Percentiles rank a stretch among this genome's conserved stretches.
Evolutionary conservation across 2,797 vertebrate species (phyloP).

Genomic region (Sphenodon punctatus): DNA sequence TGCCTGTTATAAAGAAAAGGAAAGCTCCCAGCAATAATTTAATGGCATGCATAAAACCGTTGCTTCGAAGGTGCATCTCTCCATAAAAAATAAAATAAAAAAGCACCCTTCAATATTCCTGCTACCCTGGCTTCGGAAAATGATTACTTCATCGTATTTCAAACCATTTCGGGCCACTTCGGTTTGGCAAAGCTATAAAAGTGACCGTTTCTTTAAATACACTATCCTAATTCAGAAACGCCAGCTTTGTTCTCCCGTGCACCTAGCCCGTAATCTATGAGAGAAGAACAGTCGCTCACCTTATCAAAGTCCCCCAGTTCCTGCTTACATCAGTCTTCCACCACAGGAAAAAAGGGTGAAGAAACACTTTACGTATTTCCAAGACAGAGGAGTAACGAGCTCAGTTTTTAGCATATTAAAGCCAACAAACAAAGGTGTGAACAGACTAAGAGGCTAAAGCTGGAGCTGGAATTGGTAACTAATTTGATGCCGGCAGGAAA

Average conservation of each 20-base stretch:
- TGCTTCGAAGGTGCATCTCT: conserved; percentile 27
- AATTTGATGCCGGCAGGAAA: too few relatives aligned
- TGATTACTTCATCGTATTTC: not conserved
- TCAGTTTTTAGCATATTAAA: too few relatives aligned
- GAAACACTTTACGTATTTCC: too few relatives aligned
- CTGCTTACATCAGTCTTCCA: too few relatives aligned
- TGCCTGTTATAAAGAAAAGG: conserved; percentile 37
- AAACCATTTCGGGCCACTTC: not conserved
- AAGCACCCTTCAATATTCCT: not conserved
- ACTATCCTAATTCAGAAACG: not conserved
- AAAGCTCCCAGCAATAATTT: conserved; percentile 39
- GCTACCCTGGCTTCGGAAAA: not conserved
- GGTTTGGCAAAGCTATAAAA: not conserved
- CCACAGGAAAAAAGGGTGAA: too few relatives aligned
- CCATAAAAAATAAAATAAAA: not conserved
- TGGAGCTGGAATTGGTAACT: too few relatives aligned
- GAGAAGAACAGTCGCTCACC: too few relatives aligned
- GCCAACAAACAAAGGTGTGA: too few relatives aligned
- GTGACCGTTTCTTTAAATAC: not conserved
- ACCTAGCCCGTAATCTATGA: too few relatives aligned
- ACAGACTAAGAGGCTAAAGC: too few relatives aligned
- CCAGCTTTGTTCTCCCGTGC: not conserved
- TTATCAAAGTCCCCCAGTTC: too few relatives aligned
- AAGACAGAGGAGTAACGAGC: too few relatives aligned
- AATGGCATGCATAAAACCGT: conserved; percentile 15